Base-by-base conservation (phyloP, 2,888 invertebrate species). In the Julus scanicus region DNA sequence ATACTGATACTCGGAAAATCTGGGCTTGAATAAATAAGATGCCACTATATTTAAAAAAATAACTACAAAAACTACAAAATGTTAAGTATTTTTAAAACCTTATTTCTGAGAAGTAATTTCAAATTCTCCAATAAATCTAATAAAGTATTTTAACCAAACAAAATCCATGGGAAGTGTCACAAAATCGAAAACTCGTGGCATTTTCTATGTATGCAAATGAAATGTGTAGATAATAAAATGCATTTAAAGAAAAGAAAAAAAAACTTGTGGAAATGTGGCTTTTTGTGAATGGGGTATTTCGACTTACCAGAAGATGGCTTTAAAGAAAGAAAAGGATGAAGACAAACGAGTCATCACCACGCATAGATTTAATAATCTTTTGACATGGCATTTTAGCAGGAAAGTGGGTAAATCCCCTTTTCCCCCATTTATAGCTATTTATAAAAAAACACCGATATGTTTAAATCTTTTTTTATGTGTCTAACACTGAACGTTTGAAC, bases 341-440 rank as follows among this genome's bases (percentile, higher is more conserved):
- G 29, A 37, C 37, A 37, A 37, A 63, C n/a, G 20, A 53, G 4
- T 37, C 80, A 6, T 71, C 63, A 6, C 17, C 9, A 71, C 20
- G 20, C 20, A 71, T 20, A 71, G 17, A n/a, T 20, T 71, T 20
- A 20, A 71, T 71, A 71, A 71, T 71, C 63, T 71, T 37, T 80
- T 80, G 37, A 13, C 80, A 4, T 39, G 4, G 13, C 80, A 37
- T 80, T 39, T 80, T 13, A 37, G 37, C 37, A 13, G 8, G 29
- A 80, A 80, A 20, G 63, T 4, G 80, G 80, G 80, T 2, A 37
- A 80, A 39, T 39, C 80, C 80, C 80, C n/a, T 71, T 39, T 80
- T 80, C 37, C 13, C 80, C 37, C 37, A 15, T 37, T 80, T 80
- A 80, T 37, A 37, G 80, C 80, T 80, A 80, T 80, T 80, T 80